Conservation (phyloP, 2,797 vertebrate species). For the Malacoctenus gilli region DNA sequence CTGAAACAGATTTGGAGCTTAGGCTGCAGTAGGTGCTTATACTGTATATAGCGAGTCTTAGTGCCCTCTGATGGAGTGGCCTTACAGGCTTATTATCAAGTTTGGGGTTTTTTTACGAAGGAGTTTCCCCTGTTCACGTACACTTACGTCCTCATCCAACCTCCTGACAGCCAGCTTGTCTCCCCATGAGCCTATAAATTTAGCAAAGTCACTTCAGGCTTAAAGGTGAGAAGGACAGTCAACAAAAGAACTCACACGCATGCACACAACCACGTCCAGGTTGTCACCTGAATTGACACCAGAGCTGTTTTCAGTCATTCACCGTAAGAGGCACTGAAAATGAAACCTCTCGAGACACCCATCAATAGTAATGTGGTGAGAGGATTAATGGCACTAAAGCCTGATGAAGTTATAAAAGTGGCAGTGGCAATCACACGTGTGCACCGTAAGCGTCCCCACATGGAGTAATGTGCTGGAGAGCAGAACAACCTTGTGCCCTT, state of each 20-base stretch:
- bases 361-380: slow-evolving; percentile 61
- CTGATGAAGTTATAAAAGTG: slow-evolving; percentile 60
- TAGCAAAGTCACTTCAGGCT: slow-evolving; percentile 28
- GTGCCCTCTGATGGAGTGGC: slow-evolving; percentile 51
- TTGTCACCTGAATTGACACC: slow-evolving; percentile 59
- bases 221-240: slow-evolving; percentile 18
- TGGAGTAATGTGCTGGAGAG: slow-evolving; percentile 54
- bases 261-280: neutral
- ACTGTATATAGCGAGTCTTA: slow-evolving; percentile 70
- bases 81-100: slow-evolving; percentile 56
- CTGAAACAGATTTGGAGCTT: slow-evolving; percentile 72
- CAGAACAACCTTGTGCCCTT: slow-evolving; percentile 48
- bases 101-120: slow-evolving; percentile 37
- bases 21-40: slow-evolving; percentile 62
- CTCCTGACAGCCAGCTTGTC: slow-evolving; percentile 12
- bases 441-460: slow-evolving; percentile 56
- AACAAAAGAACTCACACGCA: slow-evolving; percentile 1
- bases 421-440: slow-evolving; percentile 37
- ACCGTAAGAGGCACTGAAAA: slow-evolving; percentile 37
- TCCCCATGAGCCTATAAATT: slow-evolving; percentile 39
- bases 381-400: slow-evolving; percentile 62
- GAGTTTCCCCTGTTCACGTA: slow-evolving; percentile 27
- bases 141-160: slow-evolving; percentile 29
- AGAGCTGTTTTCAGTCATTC: slow-evolving; percentile 29
- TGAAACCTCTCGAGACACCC: slow-evolving; percentile 45